A percentile compares a stretch with the other conserved stretches of the same genome.
These are phyloP conservation scores for Tenebrosternarchus preto DNA, from an alignment of 2,113 vertebrate species.

Conservation along the genomic window DNA sequence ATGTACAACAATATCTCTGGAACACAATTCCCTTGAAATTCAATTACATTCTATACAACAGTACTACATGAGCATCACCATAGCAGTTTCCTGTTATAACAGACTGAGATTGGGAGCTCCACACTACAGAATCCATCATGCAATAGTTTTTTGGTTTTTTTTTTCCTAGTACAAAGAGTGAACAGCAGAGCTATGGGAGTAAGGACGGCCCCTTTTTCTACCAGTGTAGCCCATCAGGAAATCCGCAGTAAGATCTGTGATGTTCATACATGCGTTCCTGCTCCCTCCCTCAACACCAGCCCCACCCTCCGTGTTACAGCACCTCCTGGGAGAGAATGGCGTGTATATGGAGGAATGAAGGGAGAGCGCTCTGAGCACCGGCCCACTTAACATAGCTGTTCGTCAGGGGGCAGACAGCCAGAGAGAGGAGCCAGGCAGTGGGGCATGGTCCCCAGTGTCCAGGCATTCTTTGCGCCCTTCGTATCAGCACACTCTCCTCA, in stretches of 20 bases:
- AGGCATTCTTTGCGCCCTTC: not conserved
- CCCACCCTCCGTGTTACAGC: not conserved
- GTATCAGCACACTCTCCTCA: not conserved
- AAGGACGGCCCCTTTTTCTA: not conserved
- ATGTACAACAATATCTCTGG: too few relatives aligned
- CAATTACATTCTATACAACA: too few relatives aligned
- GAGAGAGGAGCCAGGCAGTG: not conserved
- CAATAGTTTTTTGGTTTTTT: not conserved
- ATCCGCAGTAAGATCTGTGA: not conserved
- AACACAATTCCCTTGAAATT: too few relatives aligned
- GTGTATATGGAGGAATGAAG: slow-evolving; percentile 52
- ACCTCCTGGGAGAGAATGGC: not conserved
- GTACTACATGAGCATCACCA: slow-evolving; percentile 8
- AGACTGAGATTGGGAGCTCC: not conserved
- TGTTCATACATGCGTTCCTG: not conserved
- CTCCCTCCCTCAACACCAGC: not conserved
- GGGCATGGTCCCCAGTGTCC: not conserved
- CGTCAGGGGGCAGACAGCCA: slow-evolving; percentile 52
- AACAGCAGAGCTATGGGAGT: not conserved
- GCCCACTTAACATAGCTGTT: slow-evolving; percentile 59
- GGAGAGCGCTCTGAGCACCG: slow-evolving; percentile 55
- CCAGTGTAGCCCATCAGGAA: not conserved
- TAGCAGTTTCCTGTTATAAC: not conserved
- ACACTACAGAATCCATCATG: not conserved
- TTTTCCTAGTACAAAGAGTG: not conserved